Evolutionary conservation across 2,888 invertebrate genomes (phyloP).

Genomic region (Exocentrus adspersus): DNA sequence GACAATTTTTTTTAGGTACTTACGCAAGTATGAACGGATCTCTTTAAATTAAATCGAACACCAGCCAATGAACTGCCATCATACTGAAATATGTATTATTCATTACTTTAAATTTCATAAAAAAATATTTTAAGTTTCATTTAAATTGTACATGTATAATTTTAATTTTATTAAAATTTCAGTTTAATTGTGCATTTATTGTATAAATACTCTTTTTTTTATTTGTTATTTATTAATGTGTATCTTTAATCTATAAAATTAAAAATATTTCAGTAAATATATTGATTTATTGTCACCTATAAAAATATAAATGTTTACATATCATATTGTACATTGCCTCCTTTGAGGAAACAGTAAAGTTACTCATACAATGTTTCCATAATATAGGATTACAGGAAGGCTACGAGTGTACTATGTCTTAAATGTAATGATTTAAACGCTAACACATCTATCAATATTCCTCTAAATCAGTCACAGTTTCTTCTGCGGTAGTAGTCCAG

Average conservation of each 20-base stretch:
- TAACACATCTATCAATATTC: slow-evolving; percentile 29
- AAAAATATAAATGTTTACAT: slow-evolving; percentile 5
- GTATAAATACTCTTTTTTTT: slow-evolving; percentile 26
- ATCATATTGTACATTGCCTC: slow-evolving; percentile 2
- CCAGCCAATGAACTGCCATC: slow-evolving; percentile 49
- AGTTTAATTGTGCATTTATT: slow-evolving; percentile 34
- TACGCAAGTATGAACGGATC: slow-evolving; percentile 10
- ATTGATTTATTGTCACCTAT: background rate
- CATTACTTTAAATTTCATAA: slow-evolving; percentile 20
- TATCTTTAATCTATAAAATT: slow-evolving; percentile 18
- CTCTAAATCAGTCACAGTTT: slow-evolving; percentile 55
- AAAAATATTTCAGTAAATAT: slow-evolving; percentile 23
- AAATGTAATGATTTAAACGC: no score
- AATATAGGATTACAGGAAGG: background rate
- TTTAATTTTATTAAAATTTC: slow-evolving; percentile 27
- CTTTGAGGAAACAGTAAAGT: background rate
- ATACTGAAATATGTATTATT: slow-evolving; percentile 30
- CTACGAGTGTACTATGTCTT: slow-evolving; percentile 9
- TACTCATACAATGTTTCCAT: background rate
- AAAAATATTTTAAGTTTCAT: slow-evolving; percentile 5
- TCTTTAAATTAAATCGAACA: slow-evolving; percentile 24
- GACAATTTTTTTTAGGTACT: slow-evolving; percentile 22
- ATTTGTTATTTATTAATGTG: slow-evolving; percentile 26
- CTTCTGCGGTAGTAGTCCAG: slow-evolving; percentile 47
- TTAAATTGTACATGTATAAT: slow-evolving; percentile 31